phyloP scores from a whole-genome alignment of 2,888 invertebrate species.

The Acleris literana region DNA sequence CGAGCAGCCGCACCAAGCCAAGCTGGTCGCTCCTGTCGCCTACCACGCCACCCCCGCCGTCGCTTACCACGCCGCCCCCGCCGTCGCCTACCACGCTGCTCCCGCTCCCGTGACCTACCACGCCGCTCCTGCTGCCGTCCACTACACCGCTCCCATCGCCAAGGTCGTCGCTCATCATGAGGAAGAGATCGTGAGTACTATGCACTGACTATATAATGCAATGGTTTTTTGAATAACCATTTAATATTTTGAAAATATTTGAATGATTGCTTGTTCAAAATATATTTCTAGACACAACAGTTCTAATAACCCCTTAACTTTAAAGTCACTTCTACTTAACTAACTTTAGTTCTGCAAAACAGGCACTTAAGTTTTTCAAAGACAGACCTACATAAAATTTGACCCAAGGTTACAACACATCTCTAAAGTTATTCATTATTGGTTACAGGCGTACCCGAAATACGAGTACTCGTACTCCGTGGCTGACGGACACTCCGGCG shows the following conservation, averaged over 20 bases:
- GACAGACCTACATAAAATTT: too few species aligned
- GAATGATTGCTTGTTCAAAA: conserved; percentile 26
- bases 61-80: conserved; percentile 28
- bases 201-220: too few species aligned
- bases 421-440: neutral
- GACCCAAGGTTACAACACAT: conserved; percentile 11
- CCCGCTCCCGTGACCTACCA: conserved; percentile 28
- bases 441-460: conserved; percentile 46
- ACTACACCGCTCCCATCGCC: conserved; percentile 46
- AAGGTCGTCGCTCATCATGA: conserved; percentile 41
- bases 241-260: too few species aligned
- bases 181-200: conserved; percentile 29
- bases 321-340: too few species aligned
- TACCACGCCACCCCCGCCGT: too few species aligned
- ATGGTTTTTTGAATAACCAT: too few species aligned
- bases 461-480: conserved; percentile 68
- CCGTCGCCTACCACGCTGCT: neutral
- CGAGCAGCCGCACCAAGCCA: too few species aligned
- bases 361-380: too few species aligned
- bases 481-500: conserved; percentile 69
- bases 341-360: too few species aligned
- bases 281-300: conserved; percentile 26
- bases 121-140: conserved; percentile 33
- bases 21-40: too few species aligned
- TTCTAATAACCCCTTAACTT: neutral